phyloP scores from a whole-genome alignment of 2,797 vertebrate species.

The Lithobates pipiens region DNA sequence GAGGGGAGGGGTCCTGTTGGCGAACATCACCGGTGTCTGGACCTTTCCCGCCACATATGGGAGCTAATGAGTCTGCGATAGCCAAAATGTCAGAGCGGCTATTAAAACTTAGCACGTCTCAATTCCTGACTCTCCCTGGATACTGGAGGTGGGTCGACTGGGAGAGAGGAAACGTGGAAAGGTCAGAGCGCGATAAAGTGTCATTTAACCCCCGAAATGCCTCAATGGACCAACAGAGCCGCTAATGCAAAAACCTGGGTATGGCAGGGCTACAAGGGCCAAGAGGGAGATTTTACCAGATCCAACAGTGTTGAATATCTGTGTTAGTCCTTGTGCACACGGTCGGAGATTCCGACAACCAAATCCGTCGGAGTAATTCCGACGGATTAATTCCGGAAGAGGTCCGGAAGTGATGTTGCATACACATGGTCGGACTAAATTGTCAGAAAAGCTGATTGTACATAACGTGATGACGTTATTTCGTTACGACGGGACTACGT shows the following conservation, averaged over 20 bases:
- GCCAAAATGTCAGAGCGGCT: slow-evolving; percentile 68
- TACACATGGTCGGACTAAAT: too few relatives aligned
- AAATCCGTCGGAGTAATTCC: too few relatives aligned
- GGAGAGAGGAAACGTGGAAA: slow-evolving; percentile 60
- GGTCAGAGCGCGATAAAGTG: slow-evolving; percentile 65
- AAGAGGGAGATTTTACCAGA: not conserved
- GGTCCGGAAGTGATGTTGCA: too few relatives aligned
- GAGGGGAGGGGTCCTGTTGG: not conserved
- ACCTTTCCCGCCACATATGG: slow-evolving; percentile 60
- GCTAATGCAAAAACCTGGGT: slow-evolving; percentile 54
- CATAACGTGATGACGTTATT: too few relatives aligned
- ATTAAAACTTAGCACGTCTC: slow-evolving; percentile 66
- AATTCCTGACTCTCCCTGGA: slow-evolving; percentile 64
- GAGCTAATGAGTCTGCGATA: slow-evolving; percentile 67
- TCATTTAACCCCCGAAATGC: slow-evolving; percentile 66
- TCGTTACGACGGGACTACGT: too few relatives aligned
- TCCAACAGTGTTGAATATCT: not conserved
- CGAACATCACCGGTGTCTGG: slow-evolving; percentile 44
- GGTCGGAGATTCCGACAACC: too few relatives aligned
- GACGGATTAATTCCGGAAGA: too few relatives aligned
- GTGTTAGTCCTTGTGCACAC: too few relatives aligned
- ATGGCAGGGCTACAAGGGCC: not conserved
- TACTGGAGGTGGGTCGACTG: slow-evolving; percentile 58
- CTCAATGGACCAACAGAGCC: slow-evolving; percentile 58
- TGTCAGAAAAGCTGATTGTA: too few relatives aligned